Evolutionary conservation across 2,797 vertebrate species (phyloP).

Genomic region (Thripadectes ignobilis): DNA sequence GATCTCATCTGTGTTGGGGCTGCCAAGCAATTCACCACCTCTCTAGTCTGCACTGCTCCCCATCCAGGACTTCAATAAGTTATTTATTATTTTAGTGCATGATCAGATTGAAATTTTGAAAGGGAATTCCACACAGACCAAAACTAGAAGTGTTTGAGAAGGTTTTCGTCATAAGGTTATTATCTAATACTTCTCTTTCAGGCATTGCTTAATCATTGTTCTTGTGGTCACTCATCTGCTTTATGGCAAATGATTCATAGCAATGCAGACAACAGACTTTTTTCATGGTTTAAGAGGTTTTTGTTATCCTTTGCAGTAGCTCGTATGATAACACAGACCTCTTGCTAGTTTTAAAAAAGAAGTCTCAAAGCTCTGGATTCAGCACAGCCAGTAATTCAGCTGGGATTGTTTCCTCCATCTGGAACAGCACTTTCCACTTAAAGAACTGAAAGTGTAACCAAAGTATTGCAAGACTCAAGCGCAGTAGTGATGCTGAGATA

Average conservation of each 20-base stretch:
- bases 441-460: neutral
- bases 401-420: neutral
- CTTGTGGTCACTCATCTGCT: neutral
- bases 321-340: neutral
- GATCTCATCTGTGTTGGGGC: neutral
- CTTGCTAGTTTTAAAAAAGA: neutral
- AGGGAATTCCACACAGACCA: neutral
- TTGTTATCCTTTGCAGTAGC: neutral
- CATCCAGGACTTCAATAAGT: neutral
- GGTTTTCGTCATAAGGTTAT: neutral
- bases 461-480: accelerated
- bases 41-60: neutral
- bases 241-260: neutral
- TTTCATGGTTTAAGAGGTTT: neutral
- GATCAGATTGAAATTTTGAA: neutral
- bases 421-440: neutral
- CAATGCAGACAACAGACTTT: neutral
- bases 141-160: neutral
- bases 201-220: neutral
- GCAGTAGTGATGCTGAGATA: accelerated
- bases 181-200: constrained; percentile 1
- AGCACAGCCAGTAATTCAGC: neutral
- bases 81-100: neutral
- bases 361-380: neutral
- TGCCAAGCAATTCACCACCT: neutral